A percentile compares a stretch with the other conserved stretches of the same genome.
Conservation (phyloP, 2,888 invertebrate species). For the Tribolium freemani region DNA sequence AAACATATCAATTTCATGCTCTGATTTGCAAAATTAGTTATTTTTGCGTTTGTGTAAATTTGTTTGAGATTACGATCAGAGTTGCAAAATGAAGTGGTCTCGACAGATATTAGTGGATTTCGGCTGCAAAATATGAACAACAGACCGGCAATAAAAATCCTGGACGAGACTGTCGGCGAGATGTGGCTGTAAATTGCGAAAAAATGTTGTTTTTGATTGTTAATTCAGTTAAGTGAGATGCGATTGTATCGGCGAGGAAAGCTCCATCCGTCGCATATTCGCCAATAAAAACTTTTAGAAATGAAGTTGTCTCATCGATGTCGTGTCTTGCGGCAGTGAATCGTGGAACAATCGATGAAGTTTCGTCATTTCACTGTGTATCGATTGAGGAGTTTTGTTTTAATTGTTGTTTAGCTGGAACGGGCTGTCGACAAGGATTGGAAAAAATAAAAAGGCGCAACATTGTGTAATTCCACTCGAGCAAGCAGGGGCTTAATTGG, state of each 20-base stretch:
- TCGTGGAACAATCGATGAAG: conserved; percentile 23
- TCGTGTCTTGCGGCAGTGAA: conserved; percentile 27
- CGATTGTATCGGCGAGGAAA: not conserved
- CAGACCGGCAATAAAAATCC: not conserved
- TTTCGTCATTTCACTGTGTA: conserved; percentile 25
- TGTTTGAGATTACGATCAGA: not conserved
- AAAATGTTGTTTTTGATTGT: not conserved
- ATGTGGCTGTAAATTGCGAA: not conserved
- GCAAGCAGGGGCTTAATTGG: conserved; percentile 35
- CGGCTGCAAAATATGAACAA: not conserved
- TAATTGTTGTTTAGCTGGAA: conserved; percentile 25
- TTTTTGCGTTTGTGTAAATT: not conserved
- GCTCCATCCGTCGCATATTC: not conserved
- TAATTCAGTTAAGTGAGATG: not conserved
- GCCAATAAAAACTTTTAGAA: not conserved
- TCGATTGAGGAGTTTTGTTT: conserved; percentile 24
- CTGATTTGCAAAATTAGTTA: conserved; percentile 10
- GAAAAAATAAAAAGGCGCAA: conserved; percentile 21
- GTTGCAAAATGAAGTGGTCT: not conserved
- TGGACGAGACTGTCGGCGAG: not conserved
- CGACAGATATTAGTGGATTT: not conserved
- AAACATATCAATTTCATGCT: conserved; percentile 25
- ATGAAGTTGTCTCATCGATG: conserved; percentile 35
- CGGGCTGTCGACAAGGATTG: conserved; percentile 13
- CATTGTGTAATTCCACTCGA: conserved; percentile 32